Conservation (phyloP, 1,140 invertebrate species). For the Cydia strobilella region DNA sequence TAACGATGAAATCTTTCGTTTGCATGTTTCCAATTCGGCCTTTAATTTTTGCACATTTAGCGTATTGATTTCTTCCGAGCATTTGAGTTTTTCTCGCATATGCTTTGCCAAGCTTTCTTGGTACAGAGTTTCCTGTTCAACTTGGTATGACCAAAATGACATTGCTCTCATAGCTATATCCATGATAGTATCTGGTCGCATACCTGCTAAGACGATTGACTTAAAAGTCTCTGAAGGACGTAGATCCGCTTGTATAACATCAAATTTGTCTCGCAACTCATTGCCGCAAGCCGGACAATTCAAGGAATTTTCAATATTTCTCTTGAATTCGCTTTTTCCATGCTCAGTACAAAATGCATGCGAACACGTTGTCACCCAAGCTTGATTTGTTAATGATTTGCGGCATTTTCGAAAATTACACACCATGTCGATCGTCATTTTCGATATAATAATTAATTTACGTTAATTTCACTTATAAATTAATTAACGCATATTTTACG, state of each 20-base stretch:
- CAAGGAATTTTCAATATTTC: slow-evolving; percentile 67
- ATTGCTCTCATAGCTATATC: slow-evolving; percentile 79
- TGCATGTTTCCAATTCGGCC: slow-evolving; percentile 70
- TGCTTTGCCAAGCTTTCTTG: slow-evolving; percentile 75
- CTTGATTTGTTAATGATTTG: slow-evolving; percentile 71
- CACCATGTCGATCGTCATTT: slow-evolving; percentile 71
- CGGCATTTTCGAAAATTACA: slow-evolving; percentile 80
- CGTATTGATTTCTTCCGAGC: slow-evolving; percentile 71
- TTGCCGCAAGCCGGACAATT: slow-evolving; percentile 77
- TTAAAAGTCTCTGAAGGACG: slow-evolving; percentile 78
- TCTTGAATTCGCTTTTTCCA: slow-evolving; percentile 75
- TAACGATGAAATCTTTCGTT: slow-evolving; percentile 70
- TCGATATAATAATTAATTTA: slow-evolving; percentile 22
- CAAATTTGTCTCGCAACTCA: slow-evolving; percentile 76
- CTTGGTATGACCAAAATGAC: slow-evolving; percentile 80
- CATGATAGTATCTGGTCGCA: slow-evolving; percentile 78
- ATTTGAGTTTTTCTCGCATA: slow-evolving; percentile 69
- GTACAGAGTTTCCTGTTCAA: slow-evolving; percentile 76
- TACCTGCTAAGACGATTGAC: slow-evolving; percentile 77
- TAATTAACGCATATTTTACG: background rate
- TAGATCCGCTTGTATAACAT: slow-evolving; percentile 79
- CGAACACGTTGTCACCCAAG: slow-evolving; percentile 81
- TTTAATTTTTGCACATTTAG: slow-evolving; percentile 74
- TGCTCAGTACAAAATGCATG: slow-evolving; percentile 80
- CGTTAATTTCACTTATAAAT: background rate